Percentiles rank a stretch among this genome's conserved stretches.
Conservation (phyloP, 2,797 vertebrate species). For the Rhincodon typus region DNA sequence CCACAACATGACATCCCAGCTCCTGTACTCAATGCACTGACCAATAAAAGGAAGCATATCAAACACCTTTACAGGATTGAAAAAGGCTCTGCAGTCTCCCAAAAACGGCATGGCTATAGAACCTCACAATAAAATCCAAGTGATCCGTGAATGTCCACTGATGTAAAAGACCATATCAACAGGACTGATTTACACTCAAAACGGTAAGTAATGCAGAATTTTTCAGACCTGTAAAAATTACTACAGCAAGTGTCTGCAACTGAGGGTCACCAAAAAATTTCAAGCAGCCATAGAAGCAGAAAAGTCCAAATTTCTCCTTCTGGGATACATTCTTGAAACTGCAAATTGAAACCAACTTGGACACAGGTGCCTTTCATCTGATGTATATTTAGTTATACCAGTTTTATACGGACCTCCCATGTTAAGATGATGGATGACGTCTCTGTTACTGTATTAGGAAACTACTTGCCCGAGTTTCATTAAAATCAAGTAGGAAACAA, state of each 20-base stretch:
- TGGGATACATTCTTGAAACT: background rate
- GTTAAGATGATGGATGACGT: background rate
- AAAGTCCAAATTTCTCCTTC: background rate
- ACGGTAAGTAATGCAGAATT: background rate
- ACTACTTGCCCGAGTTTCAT: background rate
- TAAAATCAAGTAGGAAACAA: background rate
- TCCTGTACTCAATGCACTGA: no score
- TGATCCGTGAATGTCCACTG: background rate
- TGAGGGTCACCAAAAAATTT: background rate
- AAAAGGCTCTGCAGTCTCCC: background rate
- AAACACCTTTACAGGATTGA: no score
- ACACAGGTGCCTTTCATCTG: background rate
- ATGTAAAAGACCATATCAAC: background rate
- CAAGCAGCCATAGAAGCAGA: background rate
- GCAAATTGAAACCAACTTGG: background rate
- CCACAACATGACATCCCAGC: no score
- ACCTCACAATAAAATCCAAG: background rate
- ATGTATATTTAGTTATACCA: background rate
- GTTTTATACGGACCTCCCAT: background rate
- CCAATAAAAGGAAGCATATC: no score
- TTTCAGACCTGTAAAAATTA: background rate
- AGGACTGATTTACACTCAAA: background rate
- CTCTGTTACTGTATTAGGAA: background rate
- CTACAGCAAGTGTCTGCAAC: background rate
- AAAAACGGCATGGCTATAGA: background rate